Evolutionary conservation across 2,113 vertebrate species (phyloP), one percentile per base, ranked within the genome.

Genomic region (Casuarius casuarius): DNA sequence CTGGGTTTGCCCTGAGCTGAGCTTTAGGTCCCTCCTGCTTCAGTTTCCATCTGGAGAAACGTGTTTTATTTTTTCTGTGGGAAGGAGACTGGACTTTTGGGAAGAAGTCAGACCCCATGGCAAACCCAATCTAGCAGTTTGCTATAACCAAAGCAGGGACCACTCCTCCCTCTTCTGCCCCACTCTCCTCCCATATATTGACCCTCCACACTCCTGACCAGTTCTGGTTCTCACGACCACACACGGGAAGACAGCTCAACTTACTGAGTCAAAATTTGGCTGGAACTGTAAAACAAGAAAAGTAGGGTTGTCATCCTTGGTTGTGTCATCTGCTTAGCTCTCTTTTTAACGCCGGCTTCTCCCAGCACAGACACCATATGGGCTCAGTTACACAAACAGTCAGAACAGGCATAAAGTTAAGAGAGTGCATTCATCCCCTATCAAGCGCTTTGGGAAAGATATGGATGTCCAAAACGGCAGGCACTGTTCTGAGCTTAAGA

Each of bases 311-410:
- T 92, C 91, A 84, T 87, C 65, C 56, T 93, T 90, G 80, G 49
- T 67, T 84, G 17, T 74, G 11, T 63, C 35, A 77, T 82, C 62
- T 92, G 51, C 77, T 87, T 89, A 54, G 42, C 33, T 89, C 89
- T 89, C 38, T 42, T 95, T 86, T 95, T 94, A 96, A 93, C 65
- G 61, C 54, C 46, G 89, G 63, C 58, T 84, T 93, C 86, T 74
- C 73, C n/a, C 84, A 92, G 90, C 78, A 91, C 12, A 31, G 26
- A 81, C 7, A 31, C 38, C 7, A 80, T 70, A 88, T 74, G n/a
- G 59, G 86, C 4, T 3, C 5, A 84, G 54, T 87, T 70, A 73
- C n/a, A 76, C 90, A 93, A 88, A 83, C 2, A 63, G 10, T 38
- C 40, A 5, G 31, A 73, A 66, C 52, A 81, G 23, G 10, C 22